Evolutionary conservation across 1,140 invertebrate genomes (phyloP).

Genomic region (Dysdera silvatica): DNA sequence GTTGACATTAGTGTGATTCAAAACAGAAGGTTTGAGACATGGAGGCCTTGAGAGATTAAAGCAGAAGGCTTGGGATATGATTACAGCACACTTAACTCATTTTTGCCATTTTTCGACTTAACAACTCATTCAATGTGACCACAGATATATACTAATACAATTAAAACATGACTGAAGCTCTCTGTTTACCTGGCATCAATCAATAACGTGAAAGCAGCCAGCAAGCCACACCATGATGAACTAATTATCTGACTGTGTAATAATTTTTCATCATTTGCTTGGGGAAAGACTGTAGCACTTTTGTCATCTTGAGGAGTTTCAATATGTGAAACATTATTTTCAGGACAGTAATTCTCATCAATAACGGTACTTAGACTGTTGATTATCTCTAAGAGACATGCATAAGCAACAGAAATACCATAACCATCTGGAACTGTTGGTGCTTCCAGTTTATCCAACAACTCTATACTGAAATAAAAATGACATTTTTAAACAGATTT

Average conservation of each 20-base stretch:
- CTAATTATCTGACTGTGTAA: conserved; percentile 60
- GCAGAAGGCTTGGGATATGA: too few species aligned
- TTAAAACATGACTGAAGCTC: not conserved
- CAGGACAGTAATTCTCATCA: not conserved
- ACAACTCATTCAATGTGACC: not conserved
- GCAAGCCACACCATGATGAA: conserved; percentile 89
- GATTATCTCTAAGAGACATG: conserved; percentile 75
- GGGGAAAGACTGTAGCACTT: not conserved
- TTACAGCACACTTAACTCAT: too few species aligned
- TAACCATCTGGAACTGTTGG: conserved; percentile 87
- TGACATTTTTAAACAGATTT: conserved; percentile 15
- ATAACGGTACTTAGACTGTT: conserved; percentile 36
- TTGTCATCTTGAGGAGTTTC: too few species aligned
- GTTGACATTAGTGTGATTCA: too few species aligned
- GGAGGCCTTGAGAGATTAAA: too few species aligned
- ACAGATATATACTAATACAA: not conserved
- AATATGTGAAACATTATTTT: not conserved
- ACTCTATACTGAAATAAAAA: conserved; percentile 66
- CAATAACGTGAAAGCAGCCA: conserved; percentile 80
- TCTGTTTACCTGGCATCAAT: conserved; percentile 72
- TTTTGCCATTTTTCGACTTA: too few species aligned
- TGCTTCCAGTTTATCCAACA: conserved; percentile 90
- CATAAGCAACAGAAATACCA: conserved; percentile 87
- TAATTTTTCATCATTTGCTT: not conserved
- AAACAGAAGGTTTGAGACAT: too few species aligned